These are phyloP conservation scores for Emydocephalus ijimae DNA, from an alignment of 2,113 vertebrate species.

Conservation along the genomic window DNA sequence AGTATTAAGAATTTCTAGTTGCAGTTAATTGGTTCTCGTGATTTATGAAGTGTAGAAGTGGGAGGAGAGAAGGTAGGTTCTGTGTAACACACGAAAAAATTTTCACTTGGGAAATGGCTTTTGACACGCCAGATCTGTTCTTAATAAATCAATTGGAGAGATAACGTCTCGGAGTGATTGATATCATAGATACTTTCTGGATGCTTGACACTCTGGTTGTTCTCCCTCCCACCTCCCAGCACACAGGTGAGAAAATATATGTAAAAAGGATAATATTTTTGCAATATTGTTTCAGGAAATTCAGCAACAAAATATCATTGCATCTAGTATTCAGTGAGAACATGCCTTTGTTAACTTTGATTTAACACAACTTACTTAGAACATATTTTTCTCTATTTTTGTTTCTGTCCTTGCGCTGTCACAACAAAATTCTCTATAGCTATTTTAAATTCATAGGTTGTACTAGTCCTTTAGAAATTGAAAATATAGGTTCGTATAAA, in stretches of 20 bases:
- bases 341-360: not conserved
- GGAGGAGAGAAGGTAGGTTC: too few species aligned
- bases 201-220: too few species aligned
- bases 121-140: too few species aligned
- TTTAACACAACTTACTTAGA: not conserved
- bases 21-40: too few species aligned
- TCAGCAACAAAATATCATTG: not conserved
- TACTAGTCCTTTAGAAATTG: not conserved
- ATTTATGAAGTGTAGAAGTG: too few species aligned
- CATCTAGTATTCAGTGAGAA: not conserved
- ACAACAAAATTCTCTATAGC: not conserved
- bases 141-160: too few species aligned
- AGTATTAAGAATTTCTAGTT: too few species aligned
- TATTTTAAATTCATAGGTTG: conserved; percentile 1
- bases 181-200: too few species aligned
- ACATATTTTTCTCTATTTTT: not conserved
- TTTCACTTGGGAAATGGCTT: too few species aligned
- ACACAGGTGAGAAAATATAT: not conserved
- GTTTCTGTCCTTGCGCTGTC: not conserved
- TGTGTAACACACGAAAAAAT: too few species aligned
- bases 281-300: not conserved
- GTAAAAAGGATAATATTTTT: not conserved
- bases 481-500: not conserved
- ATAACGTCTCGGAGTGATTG: too few species aligned
- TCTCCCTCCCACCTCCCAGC: not conserved